Conservation (phyloP, 2,113 vertebrate genomes). For the Chauna torquata region DNA sequence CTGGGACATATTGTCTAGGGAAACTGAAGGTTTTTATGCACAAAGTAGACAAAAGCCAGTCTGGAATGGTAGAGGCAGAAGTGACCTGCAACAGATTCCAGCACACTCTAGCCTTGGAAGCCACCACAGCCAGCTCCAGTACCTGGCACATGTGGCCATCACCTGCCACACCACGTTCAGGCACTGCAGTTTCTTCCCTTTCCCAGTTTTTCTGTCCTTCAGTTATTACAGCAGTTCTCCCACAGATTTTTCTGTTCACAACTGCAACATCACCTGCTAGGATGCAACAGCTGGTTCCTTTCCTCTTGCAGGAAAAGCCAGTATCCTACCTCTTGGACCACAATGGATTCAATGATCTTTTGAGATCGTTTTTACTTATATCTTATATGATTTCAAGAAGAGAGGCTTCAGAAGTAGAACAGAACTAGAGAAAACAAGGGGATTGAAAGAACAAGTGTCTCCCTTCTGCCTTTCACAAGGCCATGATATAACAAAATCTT, state of each 20-base stretch:
- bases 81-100: background rate
- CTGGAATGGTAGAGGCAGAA: background rate
- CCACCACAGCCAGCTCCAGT: background rate
- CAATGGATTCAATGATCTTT: background rate
- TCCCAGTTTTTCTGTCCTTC: background rate
- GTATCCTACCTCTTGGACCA: background rate
- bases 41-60: background rate
- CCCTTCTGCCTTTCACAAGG: background rate
- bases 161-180: background rate
- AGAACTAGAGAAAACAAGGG: background rate
- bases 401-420: background rate
- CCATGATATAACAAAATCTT: background rate
- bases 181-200: background rate
- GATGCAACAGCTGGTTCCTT: background rate
- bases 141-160: accelerated
- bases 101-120: background rate
- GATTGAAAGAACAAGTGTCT: background rate
- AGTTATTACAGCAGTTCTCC: background rate
- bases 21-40: background rate
- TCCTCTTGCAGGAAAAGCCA: background rate
- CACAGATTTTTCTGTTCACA: background rate
- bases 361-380: background rate
- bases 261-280: background rate
- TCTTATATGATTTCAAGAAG: background rate
- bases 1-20: background rate